Base-by-base conservation (phyloP, 35 echinoderm and acorn worm species). In the Stichopus chloronotus region DNA sequence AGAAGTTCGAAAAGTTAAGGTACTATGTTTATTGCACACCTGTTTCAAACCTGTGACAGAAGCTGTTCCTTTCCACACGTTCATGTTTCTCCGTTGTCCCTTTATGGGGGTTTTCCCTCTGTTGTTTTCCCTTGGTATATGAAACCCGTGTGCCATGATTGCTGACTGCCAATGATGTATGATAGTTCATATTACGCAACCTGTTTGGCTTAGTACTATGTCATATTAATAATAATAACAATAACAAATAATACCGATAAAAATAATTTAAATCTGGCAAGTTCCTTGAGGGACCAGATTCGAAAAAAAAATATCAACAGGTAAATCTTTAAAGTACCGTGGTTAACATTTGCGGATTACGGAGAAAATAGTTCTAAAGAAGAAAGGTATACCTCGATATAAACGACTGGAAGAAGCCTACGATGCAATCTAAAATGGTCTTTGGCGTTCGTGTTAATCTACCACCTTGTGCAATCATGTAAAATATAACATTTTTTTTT, bases 391-490 rank as follows among this genome's bases (percentile, higher is more conserved):
- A 74, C 13, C 19, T 83, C 82, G 58, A 22, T 58, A 23, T n/a
- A 85, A 85, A 85, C 82, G 82, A 85, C 82, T 85, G 55, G 57
- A 59, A 85, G 55, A 85, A 85, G 23, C 56, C 82, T 85, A 58
- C 55, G 17, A 85, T n/a, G 55, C 52, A 85, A 59, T 14, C 82
- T 58, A 58, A 85, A 58, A 82, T n/a, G 30, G 69, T 85, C 82
- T 85, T 85, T 85, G 82, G 82, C 82, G 82, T n/a, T 85, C 13
- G 82, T 58, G 52, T 85, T 85, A 58, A n/a, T 59, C 82, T 85
- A 85, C 55, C 82, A 85, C 82, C 52, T 85, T 85, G 82, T 85
- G 82, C 82, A 85, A 74, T 43, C 30, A 43, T 74, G 69, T 74
- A 74, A 74, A 74, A 74, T 74, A 74, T 74, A 74, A 74, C 69